Evolutionary conservation across 2,888 invertebrate genomes (phyloP), one percentile per base, ranked within the genome.

Genomic region (Dione juno): DNA sequence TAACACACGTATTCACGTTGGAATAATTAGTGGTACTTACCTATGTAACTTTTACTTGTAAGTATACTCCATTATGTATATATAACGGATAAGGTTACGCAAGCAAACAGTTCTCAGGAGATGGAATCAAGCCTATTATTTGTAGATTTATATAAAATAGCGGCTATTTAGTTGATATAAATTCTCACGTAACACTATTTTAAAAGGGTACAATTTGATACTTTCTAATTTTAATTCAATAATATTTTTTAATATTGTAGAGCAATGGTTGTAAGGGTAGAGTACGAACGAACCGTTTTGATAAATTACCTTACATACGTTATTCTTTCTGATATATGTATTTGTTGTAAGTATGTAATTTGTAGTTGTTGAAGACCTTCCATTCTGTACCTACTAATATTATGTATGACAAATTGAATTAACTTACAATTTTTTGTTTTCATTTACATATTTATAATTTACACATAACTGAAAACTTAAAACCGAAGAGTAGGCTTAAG

Each of bases 111-210:
- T 41, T 70, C 52, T 53, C 61, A 66, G 61, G 43, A 69, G 68
- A 68, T 72, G 61, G 50, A 14, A 66, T 72, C 66, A 66, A 16
- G 19, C n/a, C 66, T 50, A 67, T 72, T 70, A 72, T 70, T 43
- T 69, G 61, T 45, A 59, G 66, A 71, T 66, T 65, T 45, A 35
- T 14, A 40, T 71, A 61, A 54, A 61, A 66, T 52, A 63, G 45
- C 37, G 53, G 66, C 40, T 65, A 43, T 40, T 41, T n/a, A 11
- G 54, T 37, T 10, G 57, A 1, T 37, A 53, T 35, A 57, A 50
- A 61, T 65, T 72, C 72, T 40, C 72, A 70, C 67, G 70, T 45
- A 64, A 64, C 52, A 14, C 48, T 40, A 19, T 40, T 68, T 48
- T 45, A 11, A 35, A 41, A 43, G 52, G 40, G 21, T 28, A 59